Evolutionary conservation across 1,140 invertebrate species (phyloP), one percentile per base, ranked within the genome.

Genomic region (Diachasmimorpha longicaudata): DNA sequence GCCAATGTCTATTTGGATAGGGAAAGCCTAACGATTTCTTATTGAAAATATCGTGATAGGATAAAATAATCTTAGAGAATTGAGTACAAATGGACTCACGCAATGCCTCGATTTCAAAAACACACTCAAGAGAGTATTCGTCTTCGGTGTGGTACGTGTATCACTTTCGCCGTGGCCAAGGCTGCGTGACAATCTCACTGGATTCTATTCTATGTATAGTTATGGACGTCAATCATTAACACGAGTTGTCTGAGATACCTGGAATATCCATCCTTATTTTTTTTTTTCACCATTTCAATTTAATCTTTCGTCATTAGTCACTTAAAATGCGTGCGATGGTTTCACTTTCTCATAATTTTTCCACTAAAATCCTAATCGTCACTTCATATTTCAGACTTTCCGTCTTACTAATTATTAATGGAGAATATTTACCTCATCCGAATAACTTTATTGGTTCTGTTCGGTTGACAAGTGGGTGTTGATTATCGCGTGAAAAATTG

Each of bases 131-230:
- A 55, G 44, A 31, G 4, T 72, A 23, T 52, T 72, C 16, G 25
- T 72, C 37, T 72, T 72, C n/a, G 0, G 25, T 2, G 31, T 19
- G 31, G 21, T 36, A 66, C 63, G 58, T 75, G 67, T 81, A 81
- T 85, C 82, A 87, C 84, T 86, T 85, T 86, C 84, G 81, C 85
- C 81, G 76, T 81, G 81, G 72, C 78, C 79, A 79, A 78, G 77
- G 77, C 78, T 55, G 82, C 85, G 82, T 84, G 85, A 86, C 81
- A 81, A 84, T 79, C 81, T 79, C 79, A 79, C 70, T 70, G 80
- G 79, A 83, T 85, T 82, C 82, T 37, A 83, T 85, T 82, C 82
- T 37, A 68, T 68, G 11, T 68, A 39, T 68, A 68, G 25, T 68
- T 68, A 16, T 39, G 36, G 5, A 68, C 72, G 36, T 75, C 63